phyloP scores from a whole-genome alignment of 2,888 invertebrate species.

The Limnephilus marmoratus region DNA sequence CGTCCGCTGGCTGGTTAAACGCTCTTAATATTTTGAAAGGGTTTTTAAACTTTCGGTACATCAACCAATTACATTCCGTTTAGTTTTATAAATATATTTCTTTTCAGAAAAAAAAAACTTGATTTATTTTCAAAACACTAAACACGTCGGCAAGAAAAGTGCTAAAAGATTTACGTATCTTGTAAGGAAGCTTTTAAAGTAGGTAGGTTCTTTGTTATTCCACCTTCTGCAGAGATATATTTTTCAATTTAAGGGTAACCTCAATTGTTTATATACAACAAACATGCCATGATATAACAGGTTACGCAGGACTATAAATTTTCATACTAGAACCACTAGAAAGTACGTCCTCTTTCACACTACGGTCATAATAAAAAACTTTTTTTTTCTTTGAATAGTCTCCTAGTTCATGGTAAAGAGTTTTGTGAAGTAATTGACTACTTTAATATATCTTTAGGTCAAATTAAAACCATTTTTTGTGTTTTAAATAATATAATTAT shows the following conservation, averaged over 20 bases:
- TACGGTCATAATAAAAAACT: too few relatives aligned
- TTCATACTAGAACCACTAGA: too few relatives aligned
- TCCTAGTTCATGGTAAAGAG: too few relatives aligned
- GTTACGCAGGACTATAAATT: background rate
- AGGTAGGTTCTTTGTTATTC: background rate
- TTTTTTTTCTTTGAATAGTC: too few relatives aligned
- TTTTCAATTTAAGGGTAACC: background rate
- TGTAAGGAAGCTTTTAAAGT: background rate
- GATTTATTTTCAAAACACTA: background rate
- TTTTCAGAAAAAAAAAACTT: background rate
- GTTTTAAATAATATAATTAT: too few relatives aligned
- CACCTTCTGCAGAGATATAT: background rate
- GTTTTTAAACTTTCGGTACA: background rate
- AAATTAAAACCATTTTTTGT: too few relatives aligned
- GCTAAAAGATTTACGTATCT: conserved; percentile 2
- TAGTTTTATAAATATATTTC: background rate
- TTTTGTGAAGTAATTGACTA: too few relatives aligned
- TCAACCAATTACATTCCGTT: background rate
- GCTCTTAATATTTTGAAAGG: background rate
- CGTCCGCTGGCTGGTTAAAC: too few relatives aligned
- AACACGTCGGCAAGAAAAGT: background rate
- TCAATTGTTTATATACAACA: background rate
- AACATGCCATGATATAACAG: background rate
- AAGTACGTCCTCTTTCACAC: too few relatives aligned
- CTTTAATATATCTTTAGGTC: too few relatives aligned